phyloP scores from a whole-genome alignment of 2,797 vertebrate genomes.

The Echiichthys vipera region DNA sequence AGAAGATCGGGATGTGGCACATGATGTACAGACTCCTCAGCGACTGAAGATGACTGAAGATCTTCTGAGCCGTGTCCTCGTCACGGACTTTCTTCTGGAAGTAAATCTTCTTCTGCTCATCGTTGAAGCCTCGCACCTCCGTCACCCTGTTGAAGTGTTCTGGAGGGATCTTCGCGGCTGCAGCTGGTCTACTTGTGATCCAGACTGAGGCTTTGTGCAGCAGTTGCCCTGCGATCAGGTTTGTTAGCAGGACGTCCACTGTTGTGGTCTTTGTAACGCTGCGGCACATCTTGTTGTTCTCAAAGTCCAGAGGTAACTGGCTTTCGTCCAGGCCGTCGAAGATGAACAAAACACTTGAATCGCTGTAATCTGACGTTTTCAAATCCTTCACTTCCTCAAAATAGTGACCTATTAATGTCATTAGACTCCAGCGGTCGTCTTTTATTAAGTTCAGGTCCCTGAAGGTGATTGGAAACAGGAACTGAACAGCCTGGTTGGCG shows the following conservation, averaged over 20 bases:
- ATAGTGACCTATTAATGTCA: not conserved
- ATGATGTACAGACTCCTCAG: slow-evolving; percentile 38
- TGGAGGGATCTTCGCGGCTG: slow-evolving; percentile 9
- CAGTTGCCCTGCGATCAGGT: slow-evolving; percentile 26
- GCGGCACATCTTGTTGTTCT: not conserved
- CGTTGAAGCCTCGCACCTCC: slow-evolving; percentile 37
- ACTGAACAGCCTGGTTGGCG: slow-evolving; percentile 3
- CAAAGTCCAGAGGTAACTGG: slow-evolving; percentile 21
- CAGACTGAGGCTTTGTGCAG: slow-evolving; percentile 28
- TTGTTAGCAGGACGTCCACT: slow-evolving; percentile 24
- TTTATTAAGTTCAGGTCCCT: slow-evolving; percentile 36
- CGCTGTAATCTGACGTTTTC: not conserved
- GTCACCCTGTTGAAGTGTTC: slow-evolving; percentile 28
- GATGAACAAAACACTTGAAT: slow-evolving; percentile 28
- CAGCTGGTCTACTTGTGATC: slow-evolving; percentile 45
- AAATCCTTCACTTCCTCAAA: slow-evolving; percentile 16
- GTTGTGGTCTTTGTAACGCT: not conserved
- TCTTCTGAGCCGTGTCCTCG: not conserved
- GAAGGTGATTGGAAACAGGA: slow-evolving; percentile 41
- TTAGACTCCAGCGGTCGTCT: not conserved
- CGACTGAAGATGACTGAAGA: slow-evolving; percentile 22
- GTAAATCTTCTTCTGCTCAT: slow-evolving; percentile 39
- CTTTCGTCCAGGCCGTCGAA: slow-evolving; percentile 31
- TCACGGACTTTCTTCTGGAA: slow-evolving; percentile 21
- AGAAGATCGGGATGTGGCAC: slow-evolving; percentile 45